Evolutionary conservation across 23 tunicate genomes (phyloP).

Genomic region (Corella eumyota): DNA sequence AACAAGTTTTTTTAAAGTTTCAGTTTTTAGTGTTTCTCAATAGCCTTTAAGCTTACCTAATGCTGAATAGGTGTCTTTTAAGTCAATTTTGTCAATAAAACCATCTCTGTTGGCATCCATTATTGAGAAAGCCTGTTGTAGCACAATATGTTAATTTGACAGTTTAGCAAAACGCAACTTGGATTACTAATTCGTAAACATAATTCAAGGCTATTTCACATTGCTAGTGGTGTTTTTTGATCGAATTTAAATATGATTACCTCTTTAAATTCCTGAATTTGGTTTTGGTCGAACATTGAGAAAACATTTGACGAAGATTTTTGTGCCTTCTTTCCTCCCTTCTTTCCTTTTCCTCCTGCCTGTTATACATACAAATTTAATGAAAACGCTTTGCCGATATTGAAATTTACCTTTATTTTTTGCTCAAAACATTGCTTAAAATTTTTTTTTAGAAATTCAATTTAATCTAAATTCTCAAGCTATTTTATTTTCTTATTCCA

Average conservation of each 20-base stretch:
- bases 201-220: background rate
- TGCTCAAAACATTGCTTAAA: no score
- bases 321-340: conserved; percentile 81
- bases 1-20: background rate
- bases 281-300: conserved; percentile 95
- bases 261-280: conserved; percentile 96
- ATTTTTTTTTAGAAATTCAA: no score
- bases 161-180: no score
- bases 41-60: conserved; percentile 35
- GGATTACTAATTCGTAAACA: no score
- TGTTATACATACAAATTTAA: no score
- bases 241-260: background rate
- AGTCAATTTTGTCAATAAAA: conserved; percentile 88
- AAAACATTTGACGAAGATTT: conserved; percentile 88
- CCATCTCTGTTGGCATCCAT: conserved; percentile 92
- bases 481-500: no score
- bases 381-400: no score
- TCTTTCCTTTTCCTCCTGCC: conserved; percentile 24
- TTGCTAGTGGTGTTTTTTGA: background rate
- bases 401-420: no score
- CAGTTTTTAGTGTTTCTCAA: no score
- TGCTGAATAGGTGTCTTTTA: conserved; percentile 87
- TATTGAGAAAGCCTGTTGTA: conserved; percentile 77
- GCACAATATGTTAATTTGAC: no score
- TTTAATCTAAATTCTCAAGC: no score